A percentile compares a stretch with the other conserved stretches of the same genome.
phyloP scores from a whole-genome alignment of 2,888 invertebrate species.

The Nymphalis urticae region DNA sequence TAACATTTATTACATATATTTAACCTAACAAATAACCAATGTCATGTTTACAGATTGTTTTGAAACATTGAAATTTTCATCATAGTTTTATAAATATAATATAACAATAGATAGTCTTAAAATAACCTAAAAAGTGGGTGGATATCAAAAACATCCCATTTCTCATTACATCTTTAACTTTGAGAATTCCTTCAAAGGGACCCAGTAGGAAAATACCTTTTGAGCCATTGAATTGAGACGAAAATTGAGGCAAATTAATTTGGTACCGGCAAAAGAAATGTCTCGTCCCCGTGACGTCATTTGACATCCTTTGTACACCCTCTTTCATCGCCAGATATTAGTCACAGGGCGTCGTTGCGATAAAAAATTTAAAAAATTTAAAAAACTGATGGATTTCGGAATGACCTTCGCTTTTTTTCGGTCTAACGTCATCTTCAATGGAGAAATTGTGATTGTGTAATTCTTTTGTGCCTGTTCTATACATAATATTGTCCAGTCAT shows the following conservation, averaged over 20 bases:
- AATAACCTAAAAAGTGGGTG: background rate
- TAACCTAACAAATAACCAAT: too few species aligned
- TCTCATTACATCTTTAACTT: constrained; percentile 9
- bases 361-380: background rate
- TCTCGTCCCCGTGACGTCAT: constrained; percentile 30
- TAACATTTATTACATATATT: too few species aligned
- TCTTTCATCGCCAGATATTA: constrained; percentile 32
- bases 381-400: background rate
- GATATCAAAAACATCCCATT: constrained; percentile 5
- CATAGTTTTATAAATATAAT: background rate
- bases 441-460: background rate
- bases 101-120: constrained; percentile 1
- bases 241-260: constrained; percentile 41
- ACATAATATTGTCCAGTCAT: too few species aligned
- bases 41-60: too few species aligned
- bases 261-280: constrained; percentile 37
- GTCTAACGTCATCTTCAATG: background rate
- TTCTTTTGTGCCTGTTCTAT: background rate
- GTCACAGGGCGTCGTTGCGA: constrained; percentile 5
- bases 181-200: constrained; percentile 2
- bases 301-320: constrained; percentile 28
- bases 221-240: constrained; percentile 34
- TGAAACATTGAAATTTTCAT: background rate
- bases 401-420: background rate
- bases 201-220: constrained; percentile 22